phyloP scores from a whole-genome alignment of 2,797 vertebrate genomes.

The Smutsia gigantea region DNA sequence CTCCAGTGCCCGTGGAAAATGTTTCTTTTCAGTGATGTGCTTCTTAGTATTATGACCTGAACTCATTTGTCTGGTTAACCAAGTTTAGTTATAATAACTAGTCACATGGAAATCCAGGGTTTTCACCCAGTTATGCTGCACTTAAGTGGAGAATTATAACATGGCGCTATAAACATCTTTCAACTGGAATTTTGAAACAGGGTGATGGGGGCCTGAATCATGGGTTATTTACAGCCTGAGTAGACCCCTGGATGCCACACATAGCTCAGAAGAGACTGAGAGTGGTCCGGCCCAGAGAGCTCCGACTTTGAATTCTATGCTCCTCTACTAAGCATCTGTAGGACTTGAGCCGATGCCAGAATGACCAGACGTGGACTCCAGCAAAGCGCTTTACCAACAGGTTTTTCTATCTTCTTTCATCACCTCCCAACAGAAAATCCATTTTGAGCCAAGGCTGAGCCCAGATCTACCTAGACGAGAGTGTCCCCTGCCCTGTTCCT shows the following conservation, averaged over 20 bases:
- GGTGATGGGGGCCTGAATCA: neutral
- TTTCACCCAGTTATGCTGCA: neutral
- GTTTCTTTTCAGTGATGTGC: neutral
- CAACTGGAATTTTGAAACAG: constrained; percentile 44
- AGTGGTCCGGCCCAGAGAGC: neutral
- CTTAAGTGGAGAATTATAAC: neutral
- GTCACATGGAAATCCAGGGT: neutral
- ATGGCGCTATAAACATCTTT: neutral
- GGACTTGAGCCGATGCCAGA: neutral
- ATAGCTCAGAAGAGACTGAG: neutral
- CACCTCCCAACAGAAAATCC: neutral
- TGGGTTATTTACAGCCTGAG: constrained; percentile 28
- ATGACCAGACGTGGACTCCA: neutral
- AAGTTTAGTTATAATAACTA: neutral
- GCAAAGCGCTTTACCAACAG: neutral
- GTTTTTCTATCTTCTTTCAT: neutral
- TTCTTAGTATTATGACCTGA: neutral
- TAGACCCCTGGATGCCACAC: neutral
- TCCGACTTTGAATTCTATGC: neutral
- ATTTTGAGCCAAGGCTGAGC: neutral
- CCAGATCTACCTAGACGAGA: neutral
- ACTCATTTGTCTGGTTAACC: neutral
- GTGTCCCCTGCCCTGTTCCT: neutral
- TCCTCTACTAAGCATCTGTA: neutral
- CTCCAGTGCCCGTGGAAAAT: neutral